Percentiles rank a stretch among this genome's conserved stretches.
These are phyloP conservation scores for Tachysurus vachellii DNA, from an alignment of 2,113 vertebrate species.

Conservation along the genomic window DNA sequence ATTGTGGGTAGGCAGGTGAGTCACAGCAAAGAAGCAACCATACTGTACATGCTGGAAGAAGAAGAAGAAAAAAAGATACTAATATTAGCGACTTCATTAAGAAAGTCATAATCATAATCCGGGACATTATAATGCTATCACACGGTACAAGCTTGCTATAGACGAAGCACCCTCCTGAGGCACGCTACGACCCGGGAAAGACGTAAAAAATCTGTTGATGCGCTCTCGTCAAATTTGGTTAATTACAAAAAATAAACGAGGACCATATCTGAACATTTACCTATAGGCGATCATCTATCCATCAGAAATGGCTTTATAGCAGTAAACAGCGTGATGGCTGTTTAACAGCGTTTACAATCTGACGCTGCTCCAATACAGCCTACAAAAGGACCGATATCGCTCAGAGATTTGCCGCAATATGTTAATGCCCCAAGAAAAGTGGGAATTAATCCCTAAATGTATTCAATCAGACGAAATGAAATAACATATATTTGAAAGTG, in stretches of 20 bases:
- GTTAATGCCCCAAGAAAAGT: conserved; percentile 62
- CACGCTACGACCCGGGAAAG: conserved; percentile 17
- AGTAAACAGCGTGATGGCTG: not conserved
- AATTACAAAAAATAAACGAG: not conserved
- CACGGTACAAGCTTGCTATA: conserved; percentile 21
- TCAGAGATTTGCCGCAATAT: conserved; percentile 68
- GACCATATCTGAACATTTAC: not conserved
- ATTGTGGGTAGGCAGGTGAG: conserved; percentile 50
- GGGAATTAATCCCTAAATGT: conserved; percentile 58
- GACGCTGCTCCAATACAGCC: not conserved
- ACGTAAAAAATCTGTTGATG: conserved; percentile 36
- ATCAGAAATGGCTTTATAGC: not conserved
- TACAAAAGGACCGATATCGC: conserved; percentile 66
- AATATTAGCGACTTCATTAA: conserved; percentile 41
- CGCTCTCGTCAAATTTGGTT: conserved; percentile 38
- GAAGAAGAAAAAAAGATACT: not conserved
- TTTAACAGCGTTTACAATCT: not conserved
- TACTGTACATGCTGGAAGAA: not conserved
- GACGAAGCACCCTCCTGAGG: conserved; percentile 43
- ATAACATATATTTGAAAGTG: conserved; percentile 74
- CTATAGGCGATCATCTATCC: not conserved
- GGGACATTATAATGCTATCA: conserved; percentile 55
- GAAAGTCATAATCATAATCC: conserved; percentile 53
- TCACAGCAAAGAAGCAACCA: conserved; percentile 32
- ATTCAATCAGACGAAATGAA: conserved; percentile 71